A percentile compares a stretch with the other conserved stretches of the same genome.
These are phyloP conservation scores for Lycodopsis pacificus DNA, from an alignment of 2,797 vertebrate genomes.

Conservation along the genomic window DNA sequence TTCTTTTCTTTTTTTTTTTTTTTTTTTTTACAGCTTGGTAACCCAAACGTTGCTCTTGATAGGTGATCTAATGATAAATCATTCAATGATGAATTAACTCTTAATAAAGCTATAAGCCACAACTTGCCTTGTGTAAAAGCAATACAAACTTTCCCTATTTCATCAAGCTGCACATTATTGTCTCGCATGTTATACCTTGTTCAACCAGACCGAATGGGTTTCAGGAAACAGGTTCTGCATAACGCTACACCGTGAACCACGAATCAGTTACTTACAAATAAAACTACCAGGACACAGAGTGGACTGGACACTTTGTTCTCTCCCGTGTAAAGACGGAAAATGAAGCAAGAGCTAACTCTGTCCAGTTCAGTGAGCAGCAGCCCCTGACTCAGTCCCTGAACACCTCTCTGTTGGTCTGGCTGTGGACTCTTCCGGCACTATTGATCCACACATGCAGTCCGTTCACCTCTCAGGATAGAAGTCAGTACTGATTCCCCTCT, in stretches of 20 bases:
- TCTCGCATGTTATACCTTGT: not conserved
- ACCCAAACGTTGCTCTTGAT: not conserved
- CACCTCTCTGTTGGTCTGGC: conserved; percentile 4
- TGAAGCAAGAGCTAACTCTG: not conserved
- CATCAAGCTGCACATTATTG: not conserved
- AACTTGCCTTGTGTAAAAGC: not conserved
- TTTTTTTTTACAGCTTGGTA: not conserved
- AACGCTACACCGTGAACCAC: not conserved
- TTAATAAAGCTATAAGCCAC: not conserved
- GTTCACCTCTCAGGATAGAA: conserved; percentile 5
- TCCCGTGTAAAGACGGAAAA: not conserved
- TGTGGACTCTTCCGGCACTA: conserved; percentile 6
- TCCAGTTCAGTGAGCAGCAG: conserved; percentile 30
- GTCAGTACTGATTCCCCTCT: not conserved
- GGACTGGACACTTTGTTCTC: conserved; percentile 16
- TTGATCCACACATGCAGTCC: conserved; percentile 39
- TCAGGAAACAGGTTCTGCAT: not conserved
- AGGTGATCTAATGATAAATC: not conserved
- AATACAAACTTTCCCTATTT: not conserved
- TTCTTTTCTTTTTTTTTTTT: not conserved
- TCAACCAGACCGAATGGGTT: not conserved
- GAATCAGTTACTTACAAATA: not conserved
- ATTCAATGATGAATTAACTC: not conserved
- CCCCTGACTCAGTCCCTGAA: conserved; percentile 19
- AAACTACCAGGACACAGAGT: not conserved